phyloP scores from a whole-genome alignment of 2,888 invertebrate genomes.

The Andrena minutula region DNA sequence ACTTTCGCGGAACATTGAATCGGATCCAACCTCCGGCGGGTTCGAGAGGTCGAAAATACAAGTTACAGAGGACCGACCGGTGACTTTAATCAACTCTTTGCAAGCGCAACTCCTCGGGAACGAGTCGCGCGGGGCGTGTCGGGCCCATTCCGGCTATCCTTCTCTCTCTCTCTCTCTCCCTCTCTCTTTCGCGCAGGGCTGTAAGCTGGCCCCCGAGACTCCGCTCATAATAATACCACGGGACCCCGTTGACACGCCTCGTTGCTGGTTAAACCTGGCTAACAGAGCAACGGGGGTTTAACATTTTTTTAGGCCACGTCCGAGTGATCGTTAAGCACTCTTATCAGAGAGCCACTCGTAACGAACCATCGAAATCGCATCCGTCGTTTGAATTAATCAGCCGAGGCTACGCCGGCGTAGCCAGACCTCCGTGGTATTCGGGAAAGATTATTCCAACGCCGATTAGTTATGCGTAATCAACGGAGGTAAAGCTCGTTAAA shows the following conservation, averaged over 20 bases:
- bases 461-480: slow-evolving; percentile 49
- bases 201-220: slow-evolving; percentile 58
- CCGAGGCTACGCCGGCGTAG: slow-evolving; percentile 24
- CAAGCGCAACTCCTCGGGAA: slow-evolving; percentile 63
- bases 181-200: slow-evolving; percentile 29
- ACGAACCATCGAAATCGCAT: slow-evolving; percentile 18
- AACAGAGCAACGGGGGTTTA: slow-evolving; percentile 49
- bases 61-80: slow-evolving; percentile 66
- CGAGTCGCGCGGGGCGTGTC: slow-evolving; percentile 73
- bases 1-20: slow-evolving; percentile 70
- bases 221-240: slow-evolving; percentile 69
- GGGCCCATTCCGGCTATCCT: slow-evolving; percentile 47
- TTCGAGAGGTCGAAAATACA: slow-evolving; percentile 68
- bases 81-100: slow-evolving; percentile 73
- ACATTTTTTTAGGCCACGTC: slow-evolving; percentile 49
- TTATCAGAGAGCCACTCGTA: slow-evolving; percentile 31
- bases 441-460: slow-evolving; percentile 21
- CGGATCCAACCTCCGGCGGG: slow-evolving; percentile 52
- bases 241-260: slow-evolving; percentile 73
- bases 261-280: slow-evolving; percentile 65
- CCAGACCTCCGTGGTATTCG: not conserved
- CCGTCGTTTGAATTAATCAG: slow-evolving; percentile 51
- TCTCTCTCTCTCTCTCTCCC: not conserved
- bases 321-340: slow-evolving; percentile 53
- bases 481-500: slow-evolving; percentile 10